Evolutionary conservation across 2,888 invertebrate genomes (phyloP), one percentile per base, ranked within the genome.

Genomic region (Lysandra coridon): DNA sequence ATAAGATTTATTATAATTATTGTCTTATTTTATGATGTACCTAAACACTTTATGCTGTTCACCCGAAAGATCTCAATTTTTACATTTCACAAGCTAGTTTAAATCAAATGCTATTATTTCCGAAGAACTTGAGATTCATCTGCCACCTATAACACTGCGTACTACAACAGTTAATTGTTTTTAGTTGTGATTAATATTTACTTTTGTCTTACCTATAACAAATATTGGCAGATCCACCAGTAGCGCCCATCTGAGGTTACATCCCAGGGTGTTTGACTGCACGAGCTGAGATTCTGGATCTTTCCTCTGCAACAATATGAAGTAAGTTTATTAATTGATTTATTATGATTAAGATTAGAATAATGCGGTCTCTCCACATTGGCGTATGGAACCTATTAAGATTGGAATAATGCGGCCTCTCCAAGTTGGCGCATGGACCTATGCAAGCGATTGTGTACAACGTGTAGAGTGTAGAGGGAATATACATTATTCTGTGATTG

Each of bases 281-380:
- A 84, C 53, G 1, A 85, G 83, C 78, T 92, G 92, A 0, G 89
- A 87, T 79, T 92, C 93, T 73, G 90, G 80, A 62, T 93, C 93
- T 81, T 86, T 85, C 84, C 88, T 90, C 93, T 93, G 90, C 1
- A 89, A 91, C 84, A 84, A 88, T 83, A 73, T 53, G 53, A 73
- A 78, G 57, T 53, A 30, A 40, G n/a, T 3, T 49, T 12, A 40
- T 2, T 7, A 62, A 23, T 23, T 64, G 0, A 64, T 7, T 64
- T 10, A 30, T 12, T 64, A 30, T 64, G 2, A 30, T 64, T 4
- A 64, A 12, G 3, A 64, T 44, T 10, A 53, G 14, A 57, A 57
- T 57, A 53, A 14, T 53, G 4, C 53, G 53, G 14, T 0, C 14
- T 53, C 1, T 57, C 57, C 4, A 57, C 57, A 0, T 17, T 57